These are phyloP conservation scores for Platyura marginata DNA, from an alignment of 1,140 invertebrate species.

Conservation along the genomic window DNA sequence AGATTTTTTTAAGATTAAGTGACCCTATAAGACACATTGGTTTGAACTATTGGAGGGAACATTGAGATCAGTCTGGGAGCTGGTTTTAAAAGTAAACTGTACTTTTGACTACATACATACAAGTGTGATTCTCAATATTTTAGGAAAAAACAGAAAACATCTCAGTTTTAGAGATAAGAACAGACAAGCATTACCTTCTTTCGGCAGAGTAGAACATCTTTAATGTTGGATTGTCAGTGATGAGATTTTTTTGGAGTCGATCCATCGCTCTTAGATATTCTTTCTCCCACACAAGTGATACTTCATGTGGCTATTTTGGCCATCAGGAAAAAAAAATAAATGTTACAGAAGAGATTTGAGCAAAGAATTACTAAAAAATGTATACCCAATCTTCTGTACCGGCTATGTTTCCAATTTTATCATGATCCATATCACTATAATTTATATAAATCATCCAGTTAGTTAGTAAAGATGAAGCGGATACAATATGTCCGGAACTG, in stretches of 20 bases:
- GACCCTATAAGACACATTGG: no score
- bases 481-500: constrained; percentile 36
- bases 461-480: constrained; percentile 39
- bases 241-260: constrained; percentile 17
- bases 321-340: not conserved
- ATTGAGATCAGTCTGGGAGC: no score
- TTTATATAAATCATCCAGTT: constrained; percentile 45
- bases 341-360: not conserved
- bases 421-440: constrained; percentile 40
- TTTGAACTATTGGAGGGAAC: no score
- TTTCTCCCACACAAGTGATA: constrained; percentile 43
- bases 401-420: constrained; percentile 42
- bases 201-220: constrained; percentile 46
- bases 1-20: no score
- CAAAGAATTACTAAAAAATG: no score
- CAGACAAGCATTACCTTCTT: no score
- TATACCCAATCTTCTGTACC: constrained; percentile 52
- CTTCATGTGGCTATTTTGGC: constrained; percentile 33
- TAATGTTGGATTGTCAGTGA: constrained; percentile 18
- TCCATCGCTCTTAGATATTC: constrained; percentile 33
- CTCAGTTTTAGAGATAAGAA: no score
- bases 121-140: not conserved
- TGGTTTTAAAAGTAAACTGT: no score
- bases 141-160: constrained; percentile 1
- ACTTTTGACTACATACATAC: no score